phyloP scores from a whole-genome alignment of 2,888 invertebrate species.

The Heliconius sara region DNA sequence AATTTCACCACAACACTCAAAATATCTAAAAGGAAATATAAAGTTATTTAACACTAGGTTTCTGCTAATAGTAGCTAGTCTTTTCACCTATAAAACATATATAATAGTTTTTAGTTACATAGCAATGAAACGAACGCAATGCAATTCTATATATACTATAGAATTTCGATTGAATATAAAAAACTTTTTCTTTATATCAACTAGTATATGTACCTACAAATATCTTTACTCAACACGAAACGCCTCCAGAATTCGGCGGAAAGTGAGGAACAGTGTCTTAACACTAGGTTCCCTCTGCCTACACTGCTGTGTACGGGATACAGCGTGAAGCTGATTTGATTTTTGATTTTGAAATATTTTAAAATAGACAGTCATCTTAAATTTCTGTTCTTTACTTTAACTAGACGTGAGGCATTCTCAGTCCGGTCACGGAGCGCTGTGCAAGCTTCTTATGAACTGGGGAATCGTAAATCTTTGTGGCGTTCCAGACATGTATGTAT shows the following conservation, averaged over 20 bases:
- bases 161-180: neutral
- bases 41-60: too few relatives aligned
- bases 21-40: too few relatives aligned
- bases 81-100: neutral
- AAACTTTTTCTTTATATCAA: neutral
- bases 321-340: too few relatives aligned
- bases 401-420: slow-evolving; percentile 18
- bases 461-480: slow-evolving; percentile 33
- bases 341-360: neutral
- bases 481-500: slow-evolving; percentile 21
- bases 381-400: slow-evolving; percentile 27
- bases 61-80: too few relatives aligned
- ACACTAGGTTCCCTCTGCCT: too few relatives aligned
- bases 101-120: neutral
- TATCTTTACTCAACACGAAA: neutral
- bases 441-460: slow-evolving; percentile 30
- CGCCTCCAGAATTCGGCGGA: too few relatives aligned
- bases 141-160: too few relatives aligned
- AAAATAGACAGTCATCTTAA: slow-evolving; percentile 15
- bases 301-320: too few relatives aligned
- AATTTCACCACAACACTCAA: too few relatives aligned
- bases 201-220: neutral
- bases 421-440: slow-evolving; percentile 29
- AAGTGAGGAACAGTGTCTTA: too few relatives aligned
- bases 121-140: neutral